These are phyloP conservation scores for Pemphigus obesinymphae DNA, from an alignment of 1,140 invertebrate species.

Conservation along the genomic window DNA sequence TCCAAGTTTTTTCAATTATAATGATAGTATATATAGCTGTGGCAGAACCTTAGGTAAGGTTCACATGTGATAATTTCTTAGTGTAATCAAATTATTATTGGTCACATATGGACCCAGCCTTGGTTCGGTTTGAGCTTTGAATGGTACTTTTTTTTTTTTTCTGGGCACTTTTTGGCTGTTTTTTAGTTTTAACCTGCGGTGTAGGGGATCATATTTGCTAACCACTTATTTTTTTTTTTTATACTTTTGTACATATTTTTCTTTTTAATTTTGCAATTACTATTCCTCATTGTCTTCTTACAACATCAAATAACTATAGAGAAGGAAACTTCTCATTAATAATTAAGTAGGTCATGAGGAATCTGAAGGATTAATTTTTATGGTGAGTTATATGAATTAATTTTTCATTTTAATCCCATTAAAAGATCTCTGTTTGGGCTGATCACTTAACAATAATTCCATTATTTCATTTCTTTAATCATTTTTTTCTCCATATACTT, in stretches of 20 bases:
- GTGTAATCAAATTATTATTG: not conserved
- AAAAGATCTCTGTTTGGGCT: conserved; percentile 11
- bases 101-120: conserved; percentile 44
- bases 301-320: not conserved
- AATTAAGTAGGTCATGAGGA: conserved; percentile 5
- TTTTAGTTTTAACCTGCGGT: conserved; percentile 38
- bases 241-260: conserved; percentile 4
- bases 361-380: not conserved
- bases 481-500: not conserved
- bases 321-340: not conserved
- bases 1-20: conserved; percentile 16
- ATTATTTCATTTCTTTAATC: no score
- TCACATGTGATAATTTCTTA: conserved; percentile 27
- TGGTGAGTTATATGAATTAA: conserved; percentile 9
- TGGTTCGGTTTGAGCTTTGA: conserved; percentile 42
- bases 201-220: conserved; percentile 13
- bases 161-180: conserved; percentile 22
- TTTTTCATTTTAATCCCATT: not conserved
- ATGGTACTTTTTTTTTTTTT: conserved; percentile 42
- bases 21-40: conserved; percentile 24
- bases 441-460: not conserved
- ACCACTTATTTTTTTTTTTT: conserved; percentile 18
- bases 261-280: conserved; percentile 3
- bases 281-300: conserved; percentile 16
- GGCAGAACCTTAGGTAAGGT: conserved; percentile 44